phyloP scores from a whole-genome alignment of 2,888 invertebrate genomes.

The Antitype chi region DNA sequence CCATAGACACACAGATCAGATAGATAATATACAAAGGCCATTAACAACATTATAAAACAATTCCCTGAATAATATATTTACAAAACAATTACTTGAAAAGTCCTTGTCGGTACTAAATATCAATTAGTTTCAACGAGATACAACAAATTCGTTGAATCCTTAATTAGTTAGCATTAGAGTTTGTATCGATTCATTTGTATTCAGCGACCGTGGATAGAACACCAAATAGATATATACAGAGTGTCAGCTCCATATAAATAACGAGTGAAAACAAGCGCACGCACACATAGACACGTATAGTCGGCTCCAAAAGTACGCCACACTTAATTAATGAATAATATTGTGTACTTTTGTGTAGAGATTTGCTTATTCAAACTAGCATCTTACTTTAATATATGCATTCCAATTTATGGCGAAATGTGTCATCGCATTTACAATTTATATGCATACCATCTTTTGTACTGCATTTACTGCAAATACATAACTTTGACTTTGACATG shows the following conservation, averaged over 20 bases:
- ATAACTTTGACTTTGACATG: too few species aligned
- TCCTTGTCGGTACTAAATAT: conserved; percentile 23
- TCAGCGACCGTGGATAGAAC: not conserved
- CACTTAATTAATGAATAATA: too few species aligned
- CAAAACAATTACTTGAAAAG: conserved; percentile 32
- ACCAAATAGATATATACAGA: not conserved
- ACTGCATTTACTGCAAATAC: too few species aligned
- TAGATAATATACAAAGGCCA: conserved; percentile 7
- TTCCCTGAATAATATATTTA: conserved; percentile 27
- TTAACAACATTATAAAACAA: conserved; percentile 6
- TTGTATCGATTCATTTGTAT: conserved; percentile 37
- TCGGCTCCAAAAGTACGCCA: not conserved
- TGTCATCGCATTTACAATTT: too few species aligned
- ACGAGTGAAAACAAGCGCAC: too few species aligned
- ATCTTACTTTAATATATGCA: too few species aligned
- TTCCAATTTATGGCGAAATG: too few species aligned
- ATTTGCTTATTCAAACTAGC: too few species aligned
- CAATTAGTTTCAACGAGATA: conserved; percentile 28
- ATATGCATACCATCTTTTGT: too few species aligned
- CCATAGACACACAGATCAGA: not conserved
- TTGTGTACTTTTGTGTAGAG: too few species aligned
- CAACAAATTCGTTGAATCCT: conserved; percentile 20
- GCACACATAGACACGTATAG: not conserved
- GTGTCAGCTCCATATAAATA: not conserved
- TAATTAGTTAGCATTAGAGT: conserved; percentile 33